Percentiles rank a stretch among this genome's conserved stretches.
Conservation (phyloP, 2,797 vertebrate species). For the Melanotaenia maccullochi region DNA sequence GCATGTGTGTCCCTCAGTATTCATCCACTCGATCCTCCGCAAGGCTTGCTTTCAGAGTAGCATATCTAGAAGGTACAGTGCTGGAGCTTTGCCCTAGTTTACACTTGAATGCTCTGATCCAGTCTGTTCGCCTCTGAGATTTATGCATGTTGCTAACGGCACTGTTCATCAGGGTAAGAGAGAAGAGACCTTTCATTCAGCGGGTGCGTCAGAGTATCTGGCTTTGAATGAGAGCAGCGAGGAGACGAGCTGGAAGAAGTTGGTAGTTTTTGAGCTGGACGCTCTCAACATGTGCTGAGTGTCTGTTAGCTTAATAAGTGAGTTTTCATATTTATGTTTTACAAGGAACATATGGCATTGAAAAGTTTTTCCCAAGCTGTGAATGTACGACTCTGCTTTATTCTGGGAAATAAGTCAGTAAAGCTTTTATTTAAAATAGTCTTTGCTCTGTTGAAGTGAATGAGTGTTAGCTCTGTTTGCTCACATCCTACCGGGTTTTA, state of each 20-base stretch:
- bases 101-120: slow-evolving; percentile 75
- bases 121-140: slow-evolving; percentile 69
- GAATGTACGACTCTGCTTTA: slow-evolving; percentile 16
- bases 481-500: slow-evolving; percentile 35
- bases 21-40: slow-evolving; percentile 43
- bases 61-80: slow-evolving; percentile 62
- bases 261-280: slow-evolving; percentile 24
- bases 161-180: slow-evolving; percentile 51
- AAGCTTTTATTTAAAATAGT: slow-evolving; percentile 12
- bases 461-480: slow-evolving; percentile 26
- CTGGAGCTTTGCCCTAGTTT: slow-evolving; percentile 81
- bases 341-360: neutral
- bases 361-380: neutral
- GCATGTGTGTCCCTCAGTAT: slow-evolving; percentile 34
- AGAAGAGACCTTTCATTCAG: slow-evolving; percentile 54
- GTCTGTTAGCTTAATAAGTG: neutral
- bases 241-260: slow-evolving; percentile 48
- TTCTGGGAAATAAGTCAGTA: slow-evolving; percentile 14
- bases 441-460: slow-evolving; percentile 22
- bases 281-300: slow-evolving; percentile 11
- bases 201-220: slow-evolving; percentile 37
- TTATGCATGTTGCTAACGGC: slow-evolving; percentile 66
- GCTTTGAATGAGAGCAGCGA: slow-evolving; percentile 41
- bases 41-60: slow-evolving; percentile 69
- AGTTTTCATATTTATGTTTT: slow-evolving; percentile 4